A percentile compares a stretch with the other conserved stretches of the same genome.
These are phyloP conservation scores for Dermolepida albohirtum DNA, from an alignment of 2,888 invertebrate species.

Conservation along the genomic window DNA sequence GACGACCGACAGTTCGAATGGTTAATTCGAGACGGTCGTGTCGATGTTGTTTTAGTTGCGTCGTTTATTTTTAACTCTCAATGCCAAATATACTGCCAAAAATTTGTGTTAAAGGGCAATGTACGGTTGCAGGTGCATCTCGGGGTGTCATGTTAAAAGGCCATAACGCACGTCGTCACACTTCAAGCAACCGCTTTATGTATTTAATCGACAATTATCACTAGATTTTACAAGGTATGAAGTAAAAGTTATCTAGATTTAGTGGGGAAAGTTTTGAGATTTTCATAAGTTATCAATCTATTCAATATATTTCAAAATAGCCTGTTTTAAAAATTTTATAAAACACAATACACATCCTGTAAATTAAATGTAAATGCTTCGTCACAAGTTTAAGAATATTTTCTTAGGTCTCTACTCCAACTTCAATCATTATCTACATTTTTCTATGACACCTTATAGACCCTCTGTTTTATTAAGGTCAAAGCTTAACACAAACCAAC, in stretches of 20 bases:
- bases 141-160: conserved; percentile 28
- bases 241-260: not conserved
- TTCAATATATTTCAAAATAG: too few species aligned
- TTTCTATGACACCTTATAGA: too few species aligned
- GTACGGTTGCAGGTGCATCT: conserved; percentile 47
- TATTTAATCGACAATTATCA: not conserved
- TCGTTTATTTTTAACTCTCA: conserved; percentile 49
- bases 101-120: conserved; percentile 52
- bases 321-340: too few species aligned
- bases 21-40: conserved; percentile 12
- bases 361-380: too few species aligned
- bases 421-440: too few species aligned
- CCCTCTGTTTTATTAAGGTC: too few species aligned
- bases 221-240: not conserved
- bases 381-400: too few species aligned
- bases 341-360: too few species aligned
- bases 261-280: too few species aligned
- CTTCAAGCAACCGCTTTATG: not conserved
- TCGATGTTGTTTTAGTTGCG: conserved; percentile 29
- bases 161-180: conserved; percentile 16
- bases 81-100: conserved; percentile 51
- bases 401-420: too few species aligned
- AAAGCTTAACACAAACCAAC: too few species aligned
- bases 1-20: conserved; percentile 2
- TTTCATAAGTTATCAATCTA: too few species aligned